These are phyloP conservation scores for Anas bahamensis DNA, from an alignment of 2,797 vertebrate species.

Conservation along the genomic window DNA sequence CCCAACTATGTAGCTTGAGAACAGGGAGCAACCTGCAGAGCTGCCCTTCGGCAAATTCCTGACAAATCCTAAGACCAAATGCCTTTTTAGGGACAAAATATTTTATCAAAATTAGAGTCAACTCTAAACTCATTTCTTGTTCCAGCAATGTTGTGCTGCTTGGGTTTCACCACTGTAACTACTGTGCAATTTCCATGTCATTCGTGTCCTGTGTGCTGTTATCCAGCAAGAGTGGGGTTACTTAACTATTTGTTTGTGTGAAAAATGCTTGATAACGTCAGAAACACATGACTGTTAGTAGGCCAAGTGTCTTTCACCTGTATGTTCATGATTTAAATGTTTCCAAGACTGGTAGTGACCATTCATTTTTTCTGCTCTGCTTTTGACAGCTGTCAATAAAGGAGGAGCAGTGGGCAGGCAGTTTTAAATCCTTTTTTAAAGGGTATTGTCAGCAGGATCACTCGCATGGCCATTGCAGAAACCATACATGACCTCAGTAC, in stretches of 20 bases:
- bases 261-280: neutral
- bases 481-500: fast-evolving
- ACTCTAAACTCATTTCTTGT: neutral
- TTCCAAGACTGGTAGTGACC: neutral
- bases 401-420: neutral
- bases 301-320: neutral
- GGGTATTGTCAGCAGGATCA: neutral
- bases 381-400: neutral
- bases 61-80: neutral
- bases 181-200: fast-evolving
- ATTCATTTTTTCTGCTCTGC: neutral
- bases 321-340: neutral
- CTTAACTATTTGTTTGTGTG: neutral
- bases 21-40: neutral
- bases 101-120: neutral
- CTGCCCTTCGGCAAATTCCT: neutral
- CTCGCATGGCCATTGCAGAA: neutral
- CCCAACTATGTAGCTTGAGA: neutral
- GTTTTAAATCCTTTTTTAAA: neutral
- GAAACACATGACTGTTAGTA: neutral
- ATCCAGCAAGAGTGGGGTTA: neutral
- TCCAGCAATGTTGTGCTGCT: neutral
- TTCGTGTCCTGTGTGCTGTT: neutral
- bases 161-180: neutral
- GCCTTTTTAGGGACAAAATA: neutral